Evolutionary conservation across 2,888 invertebrate genomes (phyloP).

Genomic region (Hemicrepidius hirtus): DNA sequence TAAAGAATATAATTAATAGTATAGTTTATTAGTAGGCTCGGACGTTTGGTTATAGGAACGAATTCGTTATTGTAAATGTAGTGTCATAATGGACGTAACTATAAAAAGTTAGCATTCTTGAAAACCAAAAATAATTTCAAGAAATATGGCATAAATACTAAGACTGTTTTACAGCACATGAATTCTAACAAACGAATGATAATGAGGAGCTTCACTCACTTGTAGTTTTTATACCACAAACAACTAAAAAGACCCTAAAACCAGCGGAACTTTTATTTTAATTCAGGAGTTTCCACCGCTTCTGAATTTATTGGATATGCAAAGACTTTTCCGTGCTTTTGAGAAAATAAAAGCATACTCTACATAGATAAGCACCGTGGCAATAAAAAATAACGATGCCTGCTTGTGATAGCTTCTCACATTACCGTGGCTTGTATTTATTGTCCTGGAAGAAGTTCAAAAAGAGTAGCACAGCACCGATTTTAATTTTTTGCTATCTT

Average conservation of each 20-base stretch:
- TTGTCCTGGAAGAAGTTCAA: conserved; percentile 16
- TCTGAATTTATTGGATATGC: conserved; percentile 18
- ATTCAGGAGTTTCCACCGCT: not conserved
- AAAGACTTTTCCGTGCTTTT: conserved; percentile 24
- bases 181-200: no score
- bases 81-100: no score
- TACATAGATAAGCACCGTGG: conserved; percentile 28
- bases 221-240: not conserved
- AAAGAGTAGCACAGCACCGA: not conserved
- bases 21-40: no score
- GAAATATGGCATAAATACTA: no score
- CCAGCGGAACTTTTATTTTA: conserved; percentile 4
- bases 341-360: conserved; percentile 16
- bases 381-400: conserved; percentile 33
- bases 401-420: conserved; percentile 33
- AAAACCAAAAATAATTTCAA: no score
- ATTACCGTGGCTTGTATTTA: conserved; percentile 28
- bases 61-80: no score
- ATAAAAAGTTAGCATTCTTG: no score
- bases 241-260: not conserved
- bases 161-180: no score
- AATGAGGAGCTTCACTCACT: not conserved
- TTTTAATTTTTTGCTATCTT: conserved; percentile 15
- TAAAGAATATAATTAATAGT: no score
- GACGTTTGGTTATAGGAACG: no score